Percentiles rank a stretch among this genome's conserved stretches.
Conservation (phyloP, 1,140 invertebrate genomes). For the Anadara kagoshimensis region DNA sequence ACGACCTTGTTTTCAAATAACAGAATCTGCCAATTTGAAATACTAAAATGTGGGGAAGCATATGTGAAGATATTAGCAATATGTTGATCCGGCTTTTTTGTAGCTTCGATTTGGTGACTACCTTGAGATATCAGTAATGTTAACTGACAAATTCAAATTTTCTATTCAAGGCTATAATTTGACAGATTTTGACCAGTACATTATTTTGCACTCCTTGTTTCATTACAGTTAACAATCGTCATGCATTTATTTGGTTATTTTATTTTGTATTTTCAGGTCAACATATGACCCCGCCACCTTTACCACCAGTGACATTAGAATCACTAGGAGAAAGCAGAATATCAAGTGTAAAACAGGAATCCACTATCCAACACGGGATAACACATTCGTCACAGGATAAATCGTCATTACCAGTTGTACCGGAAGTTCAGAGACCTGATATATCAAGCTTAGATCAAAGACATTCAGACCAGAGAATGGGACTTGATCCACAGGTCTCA, state of each 20-base stretch:
- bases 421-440: slow-evolving; percentile 54
- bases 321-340: slow-evolving; percentile 19
- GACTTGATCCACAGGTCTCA: slow-evolving; percentile 43
- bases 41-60: background rate
- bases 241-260: slow-evolving; percentile 1
- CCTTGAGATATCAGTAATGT: background rate
- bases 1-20: too few species aligned
- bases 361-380: slow-evolving; percentile 30
- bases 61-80: background rate
- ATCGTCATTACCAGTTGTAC: slow-evolving; percentile 46
- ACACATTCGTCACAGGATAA: slow-evolving; percentile 32
- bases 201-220: background rate
- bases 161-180: too few species aligned
- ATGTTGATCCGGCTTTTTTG: background rate
- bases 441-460: slow-evolving; percentile 48
- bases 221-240: background rate
- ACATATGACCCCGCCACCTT: slow-evolving; percentile 30
- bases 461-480: slow-evolving; percentile 32
- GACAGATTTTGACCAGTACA: too few species aligned
- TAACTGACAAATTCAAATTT: background rate
- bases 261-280: slow-evolving; percentile 29
- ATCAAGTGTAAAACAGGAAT: slow-evolving; percentile 18
- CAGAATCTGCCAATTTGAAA: too few species aligned
- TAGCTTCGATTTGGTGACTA: too few species aligned
- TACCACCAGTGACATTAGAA: slow-evolving; percentile 29